phyloP scores from a whole-genome alignment of 2,113 vertebrate species.

The Chaetodon auriga region DNA sequence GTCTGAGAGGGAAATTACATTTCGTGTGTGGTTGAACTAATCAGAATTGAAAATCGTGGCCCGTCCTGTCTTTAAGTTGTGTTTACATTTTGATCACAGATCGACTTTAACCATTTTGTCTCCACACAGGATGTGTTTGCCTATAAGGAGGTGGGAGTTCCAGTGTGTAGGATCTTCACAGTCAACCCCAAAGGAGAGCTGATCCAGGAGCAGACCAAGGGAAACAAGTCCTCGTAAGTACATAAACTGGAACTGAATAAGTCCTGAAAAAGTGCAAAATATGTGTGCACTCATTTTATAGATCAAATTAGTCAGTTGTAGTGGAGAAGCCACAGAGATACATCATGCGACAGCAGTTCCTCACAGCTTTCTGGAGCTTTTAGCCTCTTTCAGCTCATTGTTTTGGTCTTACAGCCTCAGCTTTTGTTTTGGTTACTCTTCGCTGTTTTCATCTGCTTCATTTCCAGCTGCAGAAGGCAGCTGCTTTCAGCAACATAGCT shows the following conservation, averaged over 20 bases:
- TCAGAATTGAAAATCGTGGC: neutral
- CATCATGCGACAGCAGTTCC: too few relatives aligned
- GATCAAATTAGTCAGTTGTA: neutral
- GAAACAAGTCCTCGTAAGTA: constrained; percentile 98
- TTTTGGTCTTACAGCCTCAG: neutral
- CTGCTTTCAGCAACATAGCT: neutral
- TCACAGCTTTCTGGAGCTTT: neutral
- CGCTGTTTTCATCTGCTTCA: neutral
- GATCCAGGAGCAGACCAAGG: constrained; percentile 96
- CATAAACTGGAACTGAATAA: neutral
- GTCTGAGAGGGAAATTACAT: neutral
- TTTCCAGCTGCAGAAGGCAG: neutral
- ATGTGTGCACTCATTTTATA: too few relatives aligned
- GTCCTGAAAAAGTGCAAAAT: neutral
- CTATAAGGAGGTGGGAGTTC: constrained; percentile 97
- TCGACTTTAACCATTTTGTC: constrained; percentile 41
- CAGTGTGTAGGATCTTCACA: constrained; percentile 95
- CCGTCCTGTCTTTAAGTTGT: neutral
- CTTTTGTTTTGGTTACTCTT: neutral
- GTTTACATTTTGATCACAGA: neutral
- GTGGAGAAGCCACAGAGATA: neutral
- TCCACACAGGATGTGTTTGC: constrained; percentile 92
- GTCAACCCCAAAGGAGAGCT: constrained; percentile 98
- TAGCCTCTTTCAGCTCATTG: neutral
- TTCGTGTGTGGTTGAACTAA: neutral